Percentiles rank a stretch among this genome's conserved stretches.
Conservation (phyloP, 2,888 invertebrate species). For the Alcis repandata region DNA sequence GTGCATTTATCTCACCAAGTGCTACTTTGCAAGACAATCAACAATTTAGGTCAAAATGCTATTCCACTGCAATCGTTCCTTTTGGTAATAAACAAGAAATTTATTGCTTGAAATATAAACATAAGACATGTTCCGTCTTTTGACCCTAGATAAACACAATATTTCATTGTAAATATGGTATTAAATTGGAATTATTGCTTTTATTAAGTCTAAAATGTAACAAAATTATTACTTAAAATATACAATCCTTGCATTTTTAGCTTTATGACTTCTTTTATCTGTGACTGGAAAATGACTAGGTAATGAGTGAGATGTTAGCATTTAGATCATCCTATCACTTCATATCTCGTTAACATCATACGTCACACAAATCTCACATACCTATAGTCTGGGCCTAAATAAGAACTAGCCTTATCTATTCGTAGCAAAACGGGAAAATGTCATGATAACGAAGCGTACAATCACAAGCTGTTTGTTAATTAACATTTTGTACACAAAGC, state of each 20-base stretch:
- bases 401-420: slow-evolving; percentile 42
- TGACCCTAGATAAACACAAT: slow-evolving; percentile 44
- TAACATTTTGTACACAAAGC: slow-evolving; percentile 60
- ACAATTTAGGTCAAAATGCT: slow-evolving; percentile 41
- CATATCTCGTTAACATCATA: slow-evolving; percentile 31
- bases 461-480: slow-evolving; percentile 57
- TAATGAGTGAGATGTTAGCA: slow-evolving; percentile 27
- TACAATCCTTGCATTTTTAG: background rate
- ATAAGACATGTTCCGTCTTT: slow-evolving; percentile 49
- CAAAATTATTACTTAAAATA: background rate
- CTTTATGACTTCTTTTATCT: background rate
- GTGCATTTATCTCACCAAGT: slow-evolving; percentile 29
- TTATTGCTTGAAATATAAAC: slow-evolving; percentile 60
- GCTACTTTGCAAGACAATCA: slow-evolving; percentile 20
- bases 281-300: slow-evolving; percentile 15
- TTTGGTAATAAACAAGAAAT: slow-evolving; percentile 60
- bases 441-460: slow-evolving; percentile 48
- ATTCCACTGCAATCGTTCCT: slow-evolving; percentile 44
- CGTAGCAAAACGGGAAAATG: slow-evolving; percentile 46
- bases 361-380: slow-evolving; percentile 39
- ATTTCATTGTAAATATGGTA: slow-evolving; percentile 21
- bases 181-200: background rate
- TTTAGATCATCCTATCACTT: slow-evolving; percentile 31
- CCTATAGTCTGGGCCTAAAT: slow-evolving; percentile 38
- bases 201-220: background rate